phyloP scores from a whole-genome alignment of 2,797 vertebrate species.

The Percopsis omiscomaycus region DNA sequence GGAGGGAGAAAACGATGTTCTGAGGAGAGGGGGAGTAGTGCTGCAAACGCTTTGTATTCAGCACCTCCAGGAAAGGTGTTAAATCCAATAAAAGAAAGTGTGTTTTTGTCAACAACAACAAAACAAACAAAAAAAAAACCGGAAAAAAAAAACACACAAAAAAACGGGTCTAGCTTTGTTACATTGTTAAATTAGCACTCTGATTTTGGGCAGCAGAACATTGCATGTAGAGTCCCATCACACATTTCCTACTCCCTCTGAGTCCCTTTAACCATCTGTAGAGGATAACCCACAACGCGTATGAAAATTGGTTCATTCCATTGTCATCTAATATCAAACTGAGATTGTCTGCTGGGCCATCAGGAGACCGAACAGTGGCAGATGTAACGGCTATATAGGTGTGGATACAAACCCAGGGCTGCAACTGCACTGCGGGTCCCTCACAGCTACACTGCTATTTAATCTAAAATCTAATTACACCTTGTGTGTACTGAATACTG shows the following conservation, averaged over 20 bases:
- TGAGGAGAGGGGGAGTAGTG: slow-evolving; percentile 56
- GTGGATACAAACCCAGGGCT: slow-evolving; percentile 66
- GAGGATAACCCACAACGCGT: slow-evolving; percentile 66
- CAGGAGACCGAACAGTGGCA: slow-evolving; percentile 71
- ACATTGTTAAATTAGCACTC: slow-evolving; percentile 73
- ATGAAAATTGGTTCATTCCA: slow-evolving; percentile 69
- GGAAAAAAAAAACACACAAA: slow-evolving; percentile 40
- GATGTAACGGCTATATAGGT: slow-evolving; percentile 70
- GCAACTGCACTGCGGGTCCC: slow-evolving; percentile 59
- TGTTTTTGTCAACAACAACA: slow-evolving; percentile 41
- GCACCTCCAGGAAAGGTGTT: slow-evolving; percentile 77
- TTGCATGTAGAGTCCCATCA: slow-evolving; percentile 62
- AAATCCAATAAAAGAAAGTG: slow-evolving; percentile 74
- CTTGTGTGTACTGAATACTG: slow-evolving; percentile 64
- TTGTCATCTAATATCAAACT: slow-evolving; percentile 75
- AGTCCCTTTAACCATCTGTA: slow-evolving; percentile 76
- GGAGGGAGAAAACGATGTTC: slow-evolving; percentile 69
- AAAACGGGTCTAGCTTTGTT: slow-evolving; percentile 51
- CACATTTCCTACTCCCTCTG: slow-evolving; percentile 67
- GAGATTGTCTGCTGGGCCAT: slow-evolving; percentile 71
- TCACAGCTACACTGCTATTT: slow-evolving; percentile 70
- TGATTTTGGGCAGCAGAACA: slow-evolving; percentile 64
- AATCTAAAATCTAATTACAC: slow-evolving; percentile 75
- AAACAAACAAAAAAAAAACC: slow-evolving; percentile 52
- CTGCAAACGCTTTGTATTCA: slow-evolving; percentile 66